phyloP scores from a whole-genome alignment of 2,797 vertebrate species.

The Astyanax mexicanus region DNA sequence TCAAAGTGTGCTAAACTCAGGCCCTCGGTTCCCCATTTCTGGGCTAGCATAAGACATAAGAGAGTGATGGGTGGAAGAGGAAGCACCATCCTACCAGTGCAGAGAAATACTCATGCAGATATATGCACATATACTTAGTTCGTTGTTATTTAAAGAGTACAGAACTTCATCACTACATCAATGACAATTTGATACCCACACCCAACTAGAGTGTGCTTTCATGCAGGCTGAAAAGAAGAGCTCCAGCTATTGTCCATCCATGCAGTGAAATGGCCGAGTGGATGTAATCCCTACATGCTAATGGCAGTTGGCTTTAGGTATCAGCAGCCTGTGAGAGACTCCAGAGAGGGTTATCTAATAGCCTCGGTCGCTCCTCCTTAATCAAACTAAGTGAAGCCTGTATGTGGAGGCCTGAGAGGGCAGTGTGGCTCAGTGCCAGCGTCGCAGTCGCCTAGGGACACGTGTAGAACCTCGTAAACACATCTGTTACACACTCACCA shows the following conservation, averaged over 20 bases:
- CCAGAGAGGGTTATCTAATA: conserved; percentile 50
- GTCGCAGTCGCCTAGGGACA: conserved; percentile 27
- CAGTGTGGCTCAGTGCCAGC: conserved; percentile 38
- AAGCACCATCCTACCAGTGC: too few relatives aligned
- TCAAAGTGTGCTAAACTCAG: too few relatives aligned
- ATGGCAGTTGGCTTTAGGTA: conserved; percentile 33
- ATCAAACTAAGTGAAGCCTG: conserved; percentile 55
- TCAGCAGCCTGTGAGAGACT: conserved; percentile 14
- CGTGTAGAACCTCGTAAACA: conserved; percentile 29
- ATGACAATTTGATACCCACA: too few relatives aligned
- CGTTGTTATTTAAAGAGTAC: too few relatives aligned
- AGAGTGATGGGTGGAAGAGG: too few relatives aligned
- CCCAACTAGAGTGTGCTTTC: neutral
- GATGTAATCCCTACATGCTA: conserved; percentile 24
- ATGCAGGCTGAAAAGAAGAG: neutral
- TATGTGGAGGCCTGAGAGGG: conserved; percentile 10
- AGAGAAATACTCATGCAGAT: too few relatives aligned
- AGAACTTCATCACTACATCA: too few relatives aligned
- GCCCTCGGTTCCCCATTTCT: too few relatives aligned
- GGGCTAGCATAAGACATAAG: too few relatives aligned
- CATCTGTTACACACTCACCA: conserved; percentile 31
- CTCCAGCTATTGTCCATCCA: conserved; percentile 10
- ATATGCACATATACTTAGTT: too few relatives aligned
- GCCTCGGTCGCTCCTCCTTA: conserved; percentile 49
- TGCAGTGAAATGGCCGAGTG: conserved; percentile 30